phyloP scores from a whole-genome alignment of 2,797 vertebrate genomes.

The Anniella stebbinsi region DNA sequence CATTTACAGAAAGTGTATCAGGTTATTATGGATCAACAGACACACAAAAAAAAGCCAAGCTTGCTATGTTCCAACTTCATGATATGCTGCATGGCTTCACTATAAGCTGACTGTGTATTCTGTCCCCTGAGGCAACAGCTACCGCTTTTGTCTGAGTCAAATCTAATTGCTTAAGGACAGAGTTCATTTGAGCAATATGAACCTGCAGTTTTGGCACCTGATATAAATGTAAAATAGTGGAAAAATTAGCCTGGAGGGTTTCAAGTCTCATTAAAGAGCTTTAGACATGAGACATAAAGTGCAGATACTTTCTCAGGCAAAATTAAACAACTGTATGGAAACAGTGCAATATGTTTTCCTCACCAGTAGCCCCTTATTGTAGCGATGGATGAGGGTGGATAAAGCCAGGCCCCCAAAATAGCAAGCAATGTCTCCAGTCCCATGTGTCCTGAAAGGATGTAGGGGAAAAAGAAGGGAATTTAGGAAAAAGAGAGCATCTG shows the following conservation, averaged over 20 bases:
- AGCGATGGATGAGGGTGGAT: background rate
- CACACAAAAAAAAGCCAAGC: background rate
- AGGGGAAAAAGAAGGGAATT: background rate
- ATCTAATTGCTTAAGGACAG: constrained; percentile 21
- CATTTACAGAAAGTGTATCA: background rate
- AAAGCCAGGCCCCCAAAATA: background rate
- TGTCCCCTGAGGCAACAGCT: background rate
- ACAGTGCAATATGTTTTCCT: background rate
- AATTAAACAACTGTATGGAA: background rate
- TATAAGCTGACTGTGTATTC: background rate
- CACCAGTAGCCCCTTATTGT: background rate
- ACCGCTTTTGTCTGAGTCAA: background rate
- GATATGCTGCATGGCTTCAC: background rate
- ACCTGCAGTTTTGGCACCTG: background rate
- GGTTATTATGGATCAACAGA: background rate
- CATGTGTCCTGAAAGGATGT: background rate
- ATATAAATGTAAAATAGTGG: constrained; percentile 10
- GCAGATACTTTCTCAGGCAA: background rate
- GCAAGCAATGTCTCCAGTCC: background rate
- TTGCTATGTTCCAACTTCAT: background rate
- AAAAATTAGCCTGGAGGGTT: constrained; percentile 2
- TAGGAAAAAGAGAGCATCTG: background rate
- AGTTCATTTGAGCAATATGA: constrained; percentile 22
- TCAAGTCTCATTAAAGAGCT: background rate
- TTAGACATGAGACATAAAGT: background rate